Percentiles rank a stretch among this genome's conserved stretches.
These are phyloP conservation scores for Itoplectis maculator DNA, from an alignment of 2,888 invertebrate genomes.

Conservation along the genomic window DNA sequence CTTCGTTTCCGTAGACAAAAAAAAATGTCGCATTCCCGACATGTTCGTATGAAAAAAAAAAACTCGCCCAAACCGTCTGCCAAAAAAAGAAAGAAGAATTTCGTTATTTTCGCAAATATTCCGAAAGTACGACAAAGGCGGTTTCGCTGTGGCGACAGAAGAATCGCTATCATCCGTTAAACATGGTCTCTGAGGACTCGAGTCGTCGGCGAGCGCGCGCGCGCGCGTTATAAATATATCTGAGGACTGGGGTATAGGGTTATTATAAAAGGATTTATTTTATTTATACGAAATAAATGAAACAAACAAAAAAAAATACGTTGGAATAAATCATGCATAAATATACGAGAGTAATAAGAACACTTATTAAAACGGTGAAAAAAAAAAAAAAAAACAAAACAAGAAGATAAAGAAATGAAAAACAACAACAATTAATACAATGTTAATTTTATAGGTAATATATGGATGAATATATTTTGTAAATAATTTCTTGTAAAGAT, in stretches of 20 bases:
- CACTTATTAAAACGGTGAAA: constrained; percentile 58
- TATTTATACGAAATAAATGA: constrained; percentile 76
- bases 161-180: constrained; percentile 53
- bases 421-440: constrained; percentile 74
- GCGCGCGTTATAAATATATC: constrained; percentile 69
- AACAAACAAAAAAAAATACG: constrained; percentile 71
- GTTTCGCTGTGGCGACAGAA: neutral
- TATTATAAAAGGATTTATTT: constrained; percentile 79
- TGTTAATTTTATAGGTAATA: constrained; percentile 84
- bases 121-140: constrained; percentile 8
- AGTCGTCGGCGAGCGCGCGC: constrained; percentile 67
- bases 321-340: constrained; percentile 78
- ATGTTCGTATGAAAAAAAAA: neutral
- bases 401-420: constrained; percentile 48
- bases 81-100: constrained; percentile 1
- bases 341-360: constrained; percentile 73
- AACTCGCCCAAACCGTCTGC: constrained; percentile 9
- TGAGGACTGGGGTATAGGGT: constrained; percentile 75
- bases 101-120: constrained; percentile 19
- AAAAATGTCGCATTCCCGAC: neutral
- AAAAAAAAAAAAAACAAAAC: constrained; percentile 52
- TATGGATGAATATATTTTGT: constrained; percentile 84
- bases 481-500: constrained; percentile 84
- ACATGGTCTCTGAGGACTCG: constrained; percentile 76
- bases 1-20: constrained; percentile 10